Base-by-base conservation (phyloP, 1,140 invertebrate species). In the Apis florea region DNA sequence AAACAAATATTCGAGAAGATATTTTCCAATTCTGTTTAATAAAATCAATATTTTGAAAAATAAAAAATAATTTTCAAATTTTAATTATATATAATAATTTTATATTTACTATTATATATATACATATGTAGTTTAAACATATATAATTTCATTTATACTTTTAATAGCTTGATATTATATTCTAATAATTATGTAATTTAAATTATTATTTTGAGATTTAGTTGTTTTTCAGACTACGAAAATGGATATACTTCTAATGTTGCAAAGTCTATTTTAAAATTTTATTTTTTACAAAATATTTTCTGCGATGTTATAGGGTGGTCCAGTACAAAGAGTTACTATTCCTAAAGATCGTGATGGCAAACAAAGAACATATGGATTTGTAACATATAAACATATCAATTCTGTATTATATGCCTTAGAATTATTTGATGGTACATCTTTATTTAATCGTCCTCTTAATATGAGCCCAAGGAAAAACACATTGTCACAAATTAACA, bases 321-420 rank as follows among this genome's bases (percentile, higher is more conserved):
- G 97, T 26, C 97, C 97, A 26, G 90, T 98, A 59, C 95, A 97
- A 90, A 95, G 94, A 88, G 96, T 97, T 6, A 93, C 93, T 71
- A 97, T 97, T 87, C 96, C 96, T 5, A 95, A 95, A 89, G 96
- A 97, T 88, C 95, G 95, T 85, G 95, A 95, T 85, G 96, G 96
- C 6, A 94, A 95, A 19, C 94, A 94, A 81, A 95, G 95, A 83
- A 94, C 93, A 77, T 97, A 95, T 91, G 96, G 95, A 13, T 98
- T 97, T 88, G 93, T 98, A 31, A 97, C 95, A 15, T 97, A 96
- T 84, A 95, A 95, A 88, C 96, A 97, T 90, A 91, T 94, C 77
- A 94, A 94, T 81, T 97, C 97, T 4, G 96, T 97, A 1, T 94
- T 94, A 1, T 97, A 97, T 89, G 96, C 96, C n/a, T 88, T 97